These are phyloP conservation scores for Fabriciana adippe DNA, from an alignment of 2,888 invertebrate species.

Conservation along the genomic window DNA sequence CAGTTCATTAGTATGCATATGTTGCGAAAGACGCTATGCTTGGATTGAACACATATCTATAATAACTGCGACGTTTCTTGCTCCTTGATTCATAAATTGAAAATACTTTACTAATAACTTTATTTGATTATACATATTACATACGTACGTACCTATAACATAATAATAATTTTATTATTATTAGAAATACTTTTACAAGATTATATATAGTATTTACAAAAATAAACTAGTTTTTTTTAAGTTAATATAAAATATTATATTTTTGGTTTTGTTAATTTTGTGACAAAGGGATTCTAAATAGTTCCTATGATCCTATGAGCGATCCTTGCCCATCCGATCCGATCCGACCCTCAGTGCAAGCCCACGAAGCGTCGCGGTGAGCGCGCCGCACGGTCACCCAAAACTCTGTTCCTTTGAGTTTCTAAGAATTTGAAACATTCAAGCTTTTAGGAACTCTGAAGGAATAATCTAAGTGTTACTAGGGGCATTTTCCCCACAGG, in stretches of 20 bases:
- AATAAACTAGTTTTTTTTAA: neutral
- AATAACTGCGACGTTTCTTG: no score
- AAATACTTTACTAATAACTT: no score
- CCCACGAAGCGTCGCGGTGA: conserved; percentile 70
- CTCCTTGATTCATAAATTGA: no score
- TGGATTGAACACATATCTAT: neutral
- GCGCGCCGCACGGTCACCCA: conserved; percentile 36
- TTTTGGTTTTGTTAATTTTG: neutral
- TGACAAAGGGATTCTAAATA: neutral
- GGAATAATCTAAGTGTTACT: neutral
- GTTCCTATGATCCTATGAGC: neutral
- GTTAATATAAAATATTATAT: neutral
- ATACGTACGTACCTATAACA: no score
- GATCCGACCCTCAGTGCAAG: conserved; percentile 55
- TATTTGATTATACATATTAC: no score
- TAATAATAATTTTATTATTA: no score
- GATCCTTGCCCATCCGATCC: conserved; percentile 2
- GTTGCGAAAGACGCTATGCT: neutral
- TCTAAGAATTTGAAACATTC: neutral
- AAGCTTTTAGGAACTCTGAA: conserved; percentile 6
- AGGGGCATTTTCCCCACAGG: neutral
- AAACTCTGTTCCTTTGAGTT: conserved; percentile 1
- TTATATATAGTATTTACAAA: no score
- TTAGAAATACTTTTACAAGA: no score
- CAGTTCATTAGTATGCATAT: conserved; percentile 13